phyloP scores from a whole-genome alignment of 2,888 invertebrate species.

The Coleophora deauratella region DNA sequence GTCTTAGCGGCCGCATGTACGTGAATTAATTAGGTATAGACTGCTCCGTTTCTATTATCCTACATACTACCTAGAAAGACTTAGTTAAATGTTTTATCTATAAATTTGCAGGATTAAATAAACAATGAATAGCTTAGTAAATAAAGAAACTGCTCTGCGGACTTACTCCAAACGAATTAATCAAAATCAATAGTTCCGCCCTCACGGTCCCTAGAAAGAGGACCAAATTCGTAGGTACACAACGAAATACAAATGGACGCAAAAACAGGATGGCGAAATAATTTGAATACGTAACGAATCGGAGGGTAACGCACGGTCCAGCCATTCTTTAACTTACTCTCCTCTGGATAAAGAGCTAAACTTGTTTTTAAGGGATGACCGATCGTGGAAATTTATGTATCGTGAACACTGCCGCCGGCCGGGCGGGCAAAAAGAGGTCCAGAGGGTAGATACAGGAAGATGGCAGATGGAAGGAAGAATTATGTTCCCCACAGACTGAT shows the following conservation, averaged over 20 bases:
- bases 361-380: constrained; percentile 75
- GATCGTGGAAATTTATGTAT: constrained; percentile 73
- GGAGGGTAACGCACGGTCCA: constrained; percentile 60
- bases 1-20: constrained; percentile 38
- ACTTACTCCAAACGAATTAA: constrained; percentile 36
- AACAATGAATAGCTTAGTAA: background rate
- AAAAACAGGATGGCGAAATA: constrained; percentile 66
- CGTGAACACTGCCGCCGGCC: constrained; percentile 65
- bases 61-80: too few relatives aligned
- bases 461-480: constrained; percentile 70
- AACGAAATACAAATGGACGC: constrained; percentile 53
- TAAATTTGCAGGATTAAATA: background rate
- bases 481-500: constrained; percentile 70
- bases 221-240: constrained; percentile 39
- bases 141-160: background rate
- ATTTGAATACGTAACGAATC: constrained; percentile 72
- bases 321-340: constrained; percentile 68
- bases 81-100: background rate
- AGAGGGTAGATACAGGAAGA: constrained; percentile 68
- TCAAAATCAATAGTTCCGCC: constrained; percentile 36
- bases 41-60: constrained; percentile 16
- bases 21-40: constrained; percentile 56
- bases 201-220: constrained; percentile 34
- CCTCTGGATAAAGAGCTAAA: constrained; percentile 69
- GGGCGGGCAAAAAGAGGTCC: constrained; percentile 61